Evolutionary conservation across 2,113 vertebrate species (phyloP).

Genomic region (Progne subis): DNA sequence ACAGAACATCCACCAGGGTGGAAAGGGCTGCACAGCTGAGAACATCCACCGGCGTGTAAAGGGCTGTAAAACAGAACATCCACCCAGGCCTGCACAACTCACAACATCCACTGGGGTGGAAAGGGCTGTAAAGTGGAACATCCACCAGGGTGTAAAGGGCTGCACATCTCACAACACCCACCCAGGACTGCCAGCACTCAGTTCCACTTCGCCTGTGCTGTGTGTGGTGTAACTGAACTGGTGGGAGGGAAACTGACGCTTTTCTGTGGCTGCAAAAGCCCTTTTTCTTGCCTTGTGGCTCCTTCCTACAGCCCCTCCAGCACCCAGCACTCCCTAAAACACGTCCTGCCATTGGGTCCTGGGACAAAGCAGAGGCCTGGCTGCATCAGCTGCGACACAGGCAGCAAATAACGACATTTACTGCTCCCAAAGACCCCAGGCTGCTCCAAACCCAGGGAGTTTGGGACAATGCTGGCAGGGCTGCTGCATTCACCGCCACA

Average conservation of each 20-base stretch:
- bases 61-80: no score
- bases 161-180: background rate
- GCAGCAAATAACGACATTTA: background rate
- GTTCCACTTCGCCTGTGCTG: background rate
- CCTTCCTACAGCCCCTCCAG: background rate
- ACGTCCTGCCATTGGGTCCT: accelerated
- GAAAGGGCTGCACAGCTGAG: no score
- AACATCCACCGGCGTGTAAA: no score
- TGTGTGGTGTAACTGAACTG: accelerated
- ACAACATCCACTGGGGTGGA: background rate
- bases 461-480: background rate
- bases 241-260: background rate
- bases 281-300: background rate
- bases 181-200: accelerated
- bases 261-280: background rate
- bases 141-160: background rate
- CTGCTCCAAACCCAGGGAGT: background rate
- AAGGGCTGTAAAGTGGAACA: background rate
- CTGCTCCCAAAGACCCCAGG: background rate
- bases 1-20: no score
- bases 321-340: no score
- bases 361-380: background rate
- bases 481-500: background rate
- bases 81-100: no score
- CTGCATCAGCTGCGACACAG: background rate